Evolutionary conservation across 2,797 vertebrate genomes (phyloP).

Genomic region (Squalus acanthias): DNA sequence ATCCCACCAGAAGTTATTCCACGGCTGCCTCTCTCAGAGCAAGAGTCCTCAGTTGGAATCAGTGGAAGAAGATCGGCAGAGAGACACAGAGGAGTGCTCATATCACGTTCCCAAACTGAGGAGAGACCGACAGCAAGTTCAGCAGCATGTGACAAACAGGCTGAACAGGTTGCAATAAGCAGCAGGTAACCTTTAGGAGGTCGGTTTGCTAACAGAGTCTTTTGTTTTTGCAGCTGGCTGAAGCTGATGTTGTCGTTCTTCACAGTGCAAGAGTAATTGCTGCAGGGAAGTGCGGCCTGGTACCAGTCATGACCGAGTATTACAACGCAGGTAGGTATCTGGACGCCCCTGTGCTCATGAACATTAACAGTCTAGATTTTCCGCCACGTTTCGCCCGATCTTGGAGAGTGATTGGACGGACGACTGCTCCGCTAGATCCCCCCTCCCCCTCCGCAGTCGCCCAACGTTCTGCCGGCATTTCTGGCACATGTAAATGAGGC

Average conservation of each 20-base stretch:
- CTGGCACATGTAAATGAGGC: background rate
- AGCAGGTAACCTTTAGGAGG: background rate
- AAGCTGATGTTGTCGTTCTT: constrained; percentile 36
- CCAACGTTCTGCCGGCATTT: background rate
- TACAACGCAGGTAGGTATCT: constrained; percentile 4
- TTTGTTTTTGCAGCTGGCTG: constrained; percentile 4
- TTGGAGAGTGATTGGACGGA: background rate
- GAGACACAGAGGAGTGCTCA: background rate
- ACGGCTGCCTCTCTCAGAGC: background rate
- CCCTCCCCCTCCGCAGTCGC: background rate
- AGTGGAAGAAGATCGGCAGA: background rate
- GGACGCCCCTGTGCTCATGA: background rate
- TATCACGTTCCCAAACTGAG: background rate
- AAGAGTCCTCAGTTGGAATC: background rate
- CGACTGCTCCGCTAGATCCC: background rate
- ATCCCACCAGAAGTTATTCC: background rate
- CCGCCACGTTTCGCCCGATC: background rate
- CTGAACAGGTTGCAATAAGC: background rate
- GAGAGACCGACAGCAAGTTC: too few relatives aligned
- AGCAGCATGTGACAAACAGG: background rate
- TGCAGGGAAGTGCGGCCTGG: constrained; percentile 38
- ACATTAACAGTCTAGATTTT: background rate
- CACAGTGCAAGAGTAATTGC: background rate
- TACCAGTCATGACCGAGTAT: constrained; percentile 39
- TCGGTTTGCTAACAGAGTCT: background rate